Evolutionary conservation across 1,140 invertebrate genomes (phyloP).

Genomic region (Macrotrachela quadricornifera): DNA sequence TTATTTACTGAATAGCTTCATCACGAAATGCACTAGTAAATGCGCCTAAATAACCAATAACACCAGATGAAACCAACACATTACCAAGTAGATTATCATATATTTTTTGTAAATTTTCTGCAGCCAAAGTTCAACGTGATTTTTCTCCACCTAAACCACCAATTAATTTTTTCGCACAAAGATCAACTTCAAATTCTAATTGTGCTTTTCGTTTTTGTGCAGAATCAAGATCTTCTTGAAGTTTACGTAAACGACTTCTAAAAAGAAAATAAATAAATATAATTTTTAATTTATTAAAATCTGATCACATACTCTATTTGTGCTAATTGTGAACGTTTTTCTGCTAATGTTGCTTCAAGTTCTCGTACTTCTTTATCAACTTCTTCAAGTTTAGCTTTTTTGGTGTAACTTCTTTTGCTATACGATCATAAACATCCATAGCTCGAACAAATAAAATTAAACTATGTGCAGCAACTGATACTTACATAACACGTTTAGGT

Average conservation of each 20-base stretch:
- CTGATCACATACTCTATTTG: conserved; percentile 39
- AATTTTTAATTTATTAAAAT: too few relatives aligned
- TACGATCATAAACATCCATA: conserved; percentile 72
- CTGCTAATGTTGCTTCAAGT: conserved; percentile 42
- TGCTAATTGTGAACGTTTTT: conserved; percentile 57
- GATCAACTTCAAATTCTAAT: conserved; percentile 29
- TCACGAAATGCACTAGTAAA: conserved; percentile 66
- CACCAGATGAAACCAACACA: conserved; percentile 71
- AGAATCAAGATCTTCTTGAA: conserved; percentile 33
- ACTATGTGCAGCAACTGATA: conserved; percentile 46
- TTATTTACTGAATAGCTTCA: conserved; percentile 35
- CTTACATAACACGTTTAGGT: conserved; percentile 66
- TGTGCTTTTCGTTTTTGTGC: conserved; percentile 45
- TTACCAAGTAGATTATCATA: conserved; percentile 72
- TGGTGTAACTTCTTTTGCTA: conserved; percentile 46
- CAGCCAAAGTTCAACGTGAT: conserved; percentile 49
- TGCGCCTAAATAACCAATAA: conserved; percentile 79
- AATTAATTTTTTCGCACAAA: conserved; percentile 31
- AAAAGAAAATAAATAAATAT: too few relatives aligned
- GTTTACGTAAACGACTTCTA: conserved; percentile 22
- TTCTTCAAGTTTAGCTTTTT: conserved; percentile 35
- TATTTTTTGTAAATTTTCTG: conserved; percentile 45
- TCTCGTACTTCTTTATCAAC: conserved; percentile 54
- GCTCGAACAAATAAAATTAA: conserved; percentile 78
- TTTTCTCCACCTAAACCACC: conserved; percentile 33